phyloP scores from a whole-genome alignment of 2,797 vertebrate genomes.

The Ara ararauna region DNA sequence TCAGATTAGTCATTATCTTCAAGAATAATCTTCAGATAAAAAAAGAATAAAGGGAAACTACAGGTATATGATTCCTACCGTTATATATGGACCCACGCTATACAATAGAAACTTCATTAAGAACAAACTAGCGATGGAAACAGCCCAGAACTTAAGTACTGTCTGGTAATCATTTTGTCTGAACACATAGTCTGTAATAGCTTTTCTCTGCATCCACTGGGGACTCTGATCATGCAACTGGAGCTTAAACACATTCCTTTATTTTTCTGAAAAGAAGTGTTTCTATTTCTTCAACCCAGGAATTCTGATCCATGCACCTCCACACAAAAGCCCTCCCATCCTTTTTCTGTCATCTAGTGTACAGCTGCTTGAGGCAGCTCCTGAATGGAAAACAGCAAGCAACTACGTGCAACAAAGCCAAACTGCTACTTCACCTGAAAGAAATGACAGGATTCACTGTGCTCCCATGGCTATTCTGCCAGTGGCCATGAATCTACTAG shows the following conservation, averaged over 20 bases:
- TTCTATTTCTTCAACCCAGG: neutral
- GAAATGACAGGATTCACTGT: neutral
- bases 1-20: neutral
- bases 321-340: neutral
- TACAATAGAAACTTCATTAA: conserved; percentile 25
- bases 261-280: neutral
- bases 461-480: neutral
- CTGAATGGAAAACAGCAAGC: neutral
- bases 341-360: neutral
- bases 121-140: conserved; percentile 29
- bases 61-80: neutral
- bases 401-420: neutral
- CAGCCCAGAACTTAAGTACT: neutral
- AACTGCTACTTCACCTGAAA: neutral
- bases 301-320: neutral
- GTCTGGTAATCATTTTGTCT: conserved; percentile 39
- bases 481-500: neutral
- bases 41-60: neutral
- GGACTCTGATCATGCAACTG: conserved; percentile 14
- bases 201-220: conserved; percentile 24
- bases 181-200: neutral
- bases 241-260: conserved; percentile 23
- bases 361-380: neutral
- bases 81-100: neutral
- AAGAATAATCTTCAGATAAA: neutral